phyloP scores from a whole-genome alignment of 2,888 invertebrate genomes.

The Cordilura impudica region DNA sequence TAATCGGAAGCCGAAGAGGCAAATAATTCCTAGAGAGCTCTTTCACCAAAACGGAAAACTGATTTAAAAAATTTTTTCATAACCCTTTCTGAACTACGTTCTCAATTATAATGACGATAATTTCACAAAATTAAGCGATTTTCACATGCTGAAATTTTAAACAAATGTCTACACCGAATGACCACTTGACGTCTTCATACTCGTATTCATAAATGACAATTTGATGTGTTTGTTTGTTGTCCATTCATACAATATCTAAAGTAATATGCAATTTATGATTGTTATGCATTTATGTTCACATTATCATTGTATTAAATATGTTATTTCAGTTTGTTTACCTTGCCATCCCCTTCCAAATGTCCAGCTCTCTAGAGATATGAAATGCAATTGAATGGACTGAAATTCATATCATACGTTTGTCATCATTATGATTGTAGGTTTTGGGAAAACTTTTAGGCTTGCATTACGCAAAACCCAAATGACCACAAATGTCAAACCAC shows the following conservation, averaged over 20 bases:
- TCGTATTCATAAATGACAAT: conserved; percentile 5
- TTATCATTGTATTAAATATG: conserved; percentile 49
- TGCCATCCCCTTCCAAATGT: background rate
- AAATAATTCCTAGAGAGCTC: no score
- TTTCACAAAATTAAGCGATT: conserved; percentile 45
- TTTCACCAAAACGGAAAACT: no score
- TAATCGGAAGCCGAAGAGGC: no score
- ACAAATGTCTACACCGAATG: conserved; percentile 12
- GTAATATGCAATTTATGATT: conserved; percentile 41
- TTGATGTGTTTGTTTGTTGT: conserved; percentile 35
- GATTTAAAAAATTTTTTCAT: no score
- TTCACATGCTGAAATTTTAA: conserved; percentile 25
- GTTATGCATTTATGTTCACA: conserved; percentile 42
- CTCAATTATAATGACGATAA: conserved; percentile 9
- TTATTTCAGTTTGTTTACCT: conserved; percentile 62
- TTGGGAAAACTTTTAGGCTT: conserved; percentile 16
- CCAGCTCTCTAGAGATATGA: conserved; percentile 33
- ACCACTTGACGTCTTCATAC: background rate
- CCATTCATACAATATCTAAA: conserved; percentile 12
- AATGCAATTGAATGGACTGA: conserved; percentile 38
- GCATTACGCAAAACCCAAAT: conserved; percentile 32
- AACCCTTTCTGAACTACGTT: background rate
- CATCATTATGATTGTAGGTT: conserved; percentile 11
- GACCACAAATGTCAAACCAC: conserved; percentile 58
- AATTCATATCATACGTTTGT: conserved; percentile 15